These are phyloP conservation scores for Lottia scabra DNA, from an alignment of 2,888 invertebrate species.

Conservation along the genomic window DNA sequence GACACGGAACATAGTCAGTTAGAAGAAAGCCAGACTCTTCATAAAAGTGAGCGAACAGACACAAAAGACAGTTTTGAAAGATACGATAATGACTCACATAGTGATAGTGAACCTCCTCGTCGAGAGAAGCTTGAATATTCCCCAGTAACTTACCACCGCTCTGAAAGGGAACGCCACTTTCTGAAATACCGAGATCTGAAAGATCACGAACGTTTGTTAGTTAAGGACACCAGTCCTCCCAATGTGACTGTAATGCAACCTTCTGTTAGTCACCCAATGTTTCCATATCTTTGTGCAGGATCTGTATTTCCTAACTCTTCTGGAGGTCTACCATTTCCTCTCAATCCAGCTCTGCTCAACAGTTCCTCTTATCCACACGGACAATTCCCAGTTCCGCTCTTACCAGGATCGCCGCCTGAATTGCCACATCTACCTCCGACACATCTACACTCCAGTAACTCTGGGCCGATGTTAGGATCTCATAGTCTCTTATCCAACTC, in stretches of 20 bases:
- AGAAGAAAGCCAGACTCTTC: background rate
- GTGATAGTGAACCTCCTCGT: background rate
- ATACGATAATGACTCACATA: background rate
- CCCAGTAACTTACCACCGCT: conserved; percentile 1
- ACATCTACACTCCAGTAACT: conserved; percentile 74
- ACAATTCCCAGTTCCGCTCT: conserved; percentile 40
- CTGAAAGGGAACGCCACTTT: conserved; percentile 14
- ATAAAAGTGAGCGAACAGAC: background rate
- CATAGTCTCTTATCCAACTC: conserved; percentile 86
- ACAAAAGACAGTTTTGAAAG: background rate
- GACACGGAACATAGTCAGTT: background rate
- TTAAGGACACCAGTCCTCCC: conserved; percentile 72
- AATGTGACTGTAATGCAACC: conserved; percentile 92
- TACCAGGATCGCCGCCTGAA: conserved; percentile 53
- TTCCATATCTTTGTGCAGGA: conserved; percentile 93
- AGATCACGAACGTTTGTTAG: conserved; percentile 23
- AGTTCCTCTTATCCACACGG: conserved; percentile 40
- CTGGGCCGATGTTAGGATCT: conserved; percentile 82
- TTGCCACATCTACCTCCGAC: conserved; percentile 73
- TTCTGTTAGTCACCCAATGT: conserved; percentile 85
- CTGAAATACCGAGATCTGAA: conserved; percentile 9
- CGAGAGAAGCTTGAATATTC: background rate
- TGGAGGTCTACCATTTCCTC: conserved; percentile 57
- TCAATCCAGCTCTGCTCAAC: conserved; percentile 47
- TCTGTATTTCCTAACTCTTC: conserved; percentile 78